Conservation (phyloP, 2,797 vertebrate genomes). For the Pangasius djambal region DNA sequence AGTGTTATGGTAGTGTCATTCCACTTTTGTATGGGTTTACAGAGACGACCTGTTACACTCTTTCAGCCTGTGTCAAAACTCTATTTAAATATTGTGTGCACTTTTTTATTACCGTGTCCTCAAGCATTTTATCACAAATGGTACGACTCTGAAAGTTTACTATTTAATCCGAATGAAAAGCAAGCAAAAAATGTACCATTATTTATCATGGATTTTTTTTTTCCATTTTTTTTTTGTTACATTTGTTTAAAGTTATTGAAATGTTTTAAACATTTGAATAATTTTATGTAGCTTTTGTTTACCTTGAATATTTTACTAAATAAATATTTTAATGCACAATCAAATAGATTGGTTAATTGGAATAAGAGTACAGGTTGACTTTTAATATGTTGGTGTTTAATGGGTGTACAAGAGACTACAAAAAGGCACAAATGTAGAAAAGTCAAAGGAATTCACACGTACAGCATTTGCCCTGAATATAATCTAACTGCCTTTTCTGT, state of each 20-base stretch:
- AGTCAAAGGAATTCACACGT: conserved; percentile 18
- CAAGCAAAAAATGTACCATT: conserved; percentile 67
- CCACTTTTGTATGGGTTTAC: conserved; percentile 82
- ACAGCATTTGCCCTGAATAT: conserved; percentile 1
- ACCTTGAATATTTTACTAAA: conserved; percentile 87
- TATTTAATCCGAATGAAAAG: conserved; percentile 71
- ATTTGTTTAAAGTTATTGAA: conserved; percentile 73
- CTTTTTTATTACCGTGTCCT: conserved; percentile 74
- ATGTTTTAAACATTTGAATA: conserved; percentile 76
- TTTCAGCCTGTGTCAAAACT: conserved; percentile 70
- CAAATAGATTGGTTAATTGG: not conserved
- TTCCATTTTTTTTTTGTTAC: conserved; percentile 67
- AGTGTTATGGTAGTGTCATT: conserved; percentile 72
- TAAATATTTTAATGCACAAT: conserved; percentile 81
- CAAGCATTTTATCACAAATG: conserved; percentile 69
- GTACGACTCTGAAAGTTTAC: conserved; percentile 75
- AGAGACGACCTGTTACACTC: conserved; percentile 71
- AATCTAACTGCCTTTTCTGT: not conserved
- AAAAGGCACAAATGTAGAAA: conserved; percentile 32
- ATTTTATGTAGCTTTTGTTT: conserved; percentile 82
- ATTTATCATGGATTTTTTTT: conserved; percentile 69
- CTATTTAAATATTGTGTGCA: conserved; percentile 78
- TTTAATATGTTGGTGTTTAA: conserved; percentile 56
- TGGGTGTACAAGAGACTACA: conserved; percentile 41
- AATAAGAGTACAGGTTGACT: not conserved